A percentile compares a stretch with the other conserved stretches of the same genome.
Evolutionary conservation across 2,888 invertebrate species (phyloP).

Genomic region (Drosophila lacicola): DNA sequence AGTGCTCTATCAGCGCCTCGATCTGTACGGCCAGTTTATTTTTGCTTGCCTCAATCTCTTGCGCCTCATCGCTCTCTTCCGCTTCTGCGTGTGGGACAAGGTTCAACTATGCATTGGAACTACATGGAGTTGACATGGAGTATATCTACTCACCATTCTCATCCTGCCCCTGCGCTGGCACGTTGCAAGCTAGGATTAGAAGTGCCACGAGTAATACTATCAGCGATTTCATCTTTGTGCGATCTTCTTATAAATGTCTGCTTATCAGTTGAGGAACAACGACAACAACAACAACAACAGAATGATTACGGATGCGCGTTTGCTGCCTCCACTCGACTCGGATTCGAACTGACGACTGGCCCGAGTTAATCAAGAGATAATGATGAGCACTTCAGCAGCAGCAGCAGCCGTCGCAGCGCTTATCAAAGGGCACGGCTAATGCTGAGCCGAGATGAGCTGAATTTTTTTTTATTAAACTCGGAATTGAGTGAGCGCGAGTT

Average conservation of each 20-base stretch:
- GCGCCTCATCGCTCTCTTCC: constrained; percentile 64
- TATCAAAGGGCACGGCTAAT: constrained; percentile 54
- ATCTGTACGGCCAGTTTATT: constrained; percentile 91
- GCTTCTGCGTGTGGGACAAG: constrained; percentile 33
- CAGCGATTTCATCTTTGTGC: constrained; percentile 60
- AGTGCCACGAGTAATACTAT: constrained; percentile 54
- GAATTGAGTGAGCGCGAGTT: constrained; percentile 45
- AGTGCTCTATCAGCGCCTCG: constrained; percentile 90
- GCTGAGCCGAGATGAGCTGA: constrained; percentile 21
- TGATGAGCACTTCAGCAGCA: constrained; percentile 59
- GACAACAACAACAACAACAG: constrained; percentile 22
- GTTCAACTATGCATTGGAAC: constrained; percentile 22
- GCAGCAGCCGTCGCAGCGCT: constrained; percentile 25
- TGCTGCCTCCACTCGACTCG: constrained; percentile 44
- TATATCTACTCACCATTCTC: constrained; percentile 44
- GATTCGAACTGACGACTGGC: constrained; percentile 57
- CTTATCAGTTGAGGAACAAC: constrained; percentile 58
- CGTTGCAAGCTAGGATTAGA: constrained; percentile 19
- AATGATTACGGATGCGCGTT: constrained; percentile 22
- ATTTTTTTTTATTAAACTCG: constrained; percentile 39
- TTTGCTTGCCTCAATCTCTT: constrained; percentile 86
- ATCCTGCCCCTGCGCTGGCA: constrained; percentile 49
- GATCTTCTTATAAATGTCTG: constrained; percentile 29
- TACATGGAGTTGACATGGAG: too few relatives aligned
- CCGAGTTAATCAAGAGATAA: constrained; percentile 73